Evolutionary conservation across 2,888 invertebrate genomes (phyloP), one percentile per base, ranked within the genome.

Genomic region (Nematopogon swammerdamellus): DNA sequence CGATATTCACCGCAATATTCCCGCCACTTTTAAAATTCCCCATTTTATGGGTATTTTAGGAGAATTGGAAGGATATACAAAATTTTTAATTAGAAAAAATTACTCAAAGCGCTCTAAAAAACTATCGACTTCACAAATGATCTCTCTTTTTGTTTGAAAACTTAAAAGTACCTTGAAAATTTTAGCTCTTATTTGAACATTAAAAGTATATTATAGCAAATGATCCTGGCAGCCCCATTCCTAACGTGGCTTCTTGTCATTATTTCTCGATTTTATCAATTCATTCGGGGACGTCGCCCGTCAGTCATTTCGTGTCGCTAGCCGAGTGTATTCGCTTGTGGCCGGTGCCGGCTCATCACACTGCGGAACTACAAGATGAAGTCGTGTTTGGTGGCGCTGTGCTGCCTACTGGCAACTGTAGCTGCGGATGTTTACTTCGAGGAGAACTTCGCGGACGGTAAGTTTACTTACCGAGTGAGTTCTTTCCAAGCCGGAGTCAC

Each of bases 361-460:
- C 36, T 36, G n/a, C 36, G 36, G 36, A 36, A 36, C 60, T 68
- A 48, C 51, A 60, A 80, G 76, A 85, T 85, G 84, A 82, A 77
- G 62, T 72, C 70, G 55, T 59, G 77, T 64, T 64, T 79, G 61
- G 67, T 85, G 68, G 67, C 82, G 59, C 67, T 84, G 67, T 80
- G 83, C 70, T 74, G 83, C 68, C 72, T 85, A 63, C 69, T 84
- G 25, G 5, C 25, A 25, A 36, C 36, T 14, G 25, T 25, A 4
- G 10, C 4, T 10, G 4, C 36, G 62, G 86, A 90, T 63, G 83
- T 91, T 56, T 88, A 81, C 73, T 86, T 88, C 59, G 88, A 92
- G 64, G 93, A 93, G 65, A 89, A 86, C 61, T 93, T 93, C 74
- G 70, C 71, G 45, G 90, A 91, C 73, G 90, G 92, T 92, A 79